phyloP scores from a whole-genome alignment of 2,797 vertebrate genomes.

The Manis pentadactyla region DNA sequence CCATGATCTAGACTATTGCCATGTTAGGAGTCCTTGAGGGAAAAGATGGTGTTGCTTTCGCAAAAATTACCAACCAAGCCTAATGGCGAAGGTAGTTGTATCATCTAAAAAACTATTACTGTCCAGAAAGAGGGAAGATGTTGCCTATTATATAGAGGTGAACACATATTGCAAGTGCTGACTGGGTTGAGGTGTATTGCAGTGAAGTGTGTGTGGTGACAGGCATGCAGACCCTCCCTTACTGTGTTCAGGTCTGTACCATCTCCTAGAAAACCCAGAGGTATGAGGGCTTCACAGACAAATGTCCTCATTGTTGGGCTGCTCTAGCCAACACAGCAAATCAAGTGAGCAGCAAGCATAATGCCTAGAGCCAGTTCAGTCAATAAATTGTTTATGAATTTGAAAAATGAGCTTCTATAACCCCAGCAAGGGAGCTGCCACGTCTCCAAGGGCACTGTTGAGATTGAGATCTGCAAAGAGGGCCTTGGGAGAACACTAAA shows the following conservation, averaged over 20 bases:
- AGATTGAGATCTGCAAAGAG: constrained; percentile 44
- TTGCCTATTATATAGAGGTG: neutral
- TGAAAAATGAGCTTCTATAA: constrained; percentile 50
- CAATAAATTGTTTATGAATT: constrained; percentile 54
- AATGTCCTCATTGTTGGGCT: neutral
- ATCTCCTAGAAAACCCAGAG: neutral
- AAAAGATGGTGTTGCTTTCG: neutral
- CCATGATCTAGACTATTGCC: neutral
- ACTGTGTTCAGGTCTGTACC: neutral
- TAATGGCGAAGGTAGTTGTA: neutral
- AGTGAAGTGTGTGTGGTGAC: neutral
- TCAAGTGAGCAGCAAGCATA: constrained; percentile 25
- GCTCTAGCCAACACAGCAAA: neutral
- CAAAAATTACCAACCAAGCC: neutral
- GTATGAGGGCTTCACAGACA: accelerated
- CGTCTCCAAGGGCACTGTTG: constrained; percentile 50
- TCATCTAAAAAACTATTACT: neutral
- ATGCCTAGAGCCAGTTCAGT: neutral
- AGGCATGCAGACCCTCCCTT: neutral
- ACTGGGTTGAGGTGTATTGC: neutral
- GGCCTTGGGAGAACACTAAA: constrained; percentile 25
- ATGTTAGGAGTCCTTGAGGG: neutral
- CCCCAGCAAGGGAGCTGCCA: constrained; percentile 53
- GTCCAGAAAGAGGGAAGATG: neutral
- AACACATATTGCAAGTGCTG: no score